phyloP scores from a whole-genome alignment of 2,888 invertebrate genomes.

The Caenorhabditis imperialis region DNA sequence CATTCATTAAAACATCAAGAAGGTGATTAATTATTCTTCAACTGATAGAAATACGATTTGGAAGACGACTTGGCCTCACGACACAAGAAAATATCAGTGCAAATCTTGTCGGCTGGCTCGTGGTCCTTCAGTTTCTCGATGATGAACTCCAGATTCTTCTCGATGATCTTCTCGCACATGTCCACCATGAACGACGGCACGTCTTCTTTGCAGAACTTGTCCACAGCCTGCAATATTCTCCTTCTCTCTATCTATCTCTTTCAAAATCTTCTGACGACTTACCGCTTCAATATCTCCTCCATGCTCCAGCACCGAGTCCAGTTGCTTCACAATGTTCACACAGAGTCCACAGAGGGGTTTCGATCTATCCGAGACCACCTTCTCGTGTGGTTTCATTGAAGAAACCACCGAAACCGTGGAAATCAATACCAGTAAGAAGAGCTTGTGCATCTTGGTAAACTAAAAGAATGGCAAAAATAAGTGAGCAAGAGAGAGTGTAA shows the following conservation, averaged over 20 bases:
- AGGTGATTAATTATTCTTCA: neutral
- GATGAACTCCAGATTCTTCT: conserved; percentile 48
- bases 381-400: no score
- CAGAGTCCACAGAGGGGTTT: conserved; percentile 51
- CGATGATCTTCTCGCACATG: conserved; percentile 55
- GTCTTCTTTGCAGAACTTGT: conserved; percentile 54
- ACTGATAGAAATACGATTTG: conserved; percentile 4
- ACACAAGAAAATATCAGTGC: conserved; percentile 47
- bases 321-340: conserved; percentile 51
- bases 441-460: no score
- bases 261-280: neutral
- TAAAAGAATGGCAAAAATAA: neutral
- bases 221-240: conserved; percentile 48
- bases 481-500: no score
- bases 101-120: conserved; percentile 50
- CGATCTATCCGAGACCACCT: no score
- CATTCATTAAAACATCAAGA: no score
- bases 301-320: conserved; percentile 43
- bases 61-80: neutral
- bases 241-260: neutral
- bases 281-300: conserved; percentile 50
- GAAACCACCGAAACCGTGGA: no score
- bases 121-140: conserved; percentile 53
- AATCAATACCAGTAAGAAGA: no score
- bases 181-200: conserved; percentile 49